Conservation (phyloP, 2,888 invertebrate genomes). For the Ptilodon capucinus region DNA sequence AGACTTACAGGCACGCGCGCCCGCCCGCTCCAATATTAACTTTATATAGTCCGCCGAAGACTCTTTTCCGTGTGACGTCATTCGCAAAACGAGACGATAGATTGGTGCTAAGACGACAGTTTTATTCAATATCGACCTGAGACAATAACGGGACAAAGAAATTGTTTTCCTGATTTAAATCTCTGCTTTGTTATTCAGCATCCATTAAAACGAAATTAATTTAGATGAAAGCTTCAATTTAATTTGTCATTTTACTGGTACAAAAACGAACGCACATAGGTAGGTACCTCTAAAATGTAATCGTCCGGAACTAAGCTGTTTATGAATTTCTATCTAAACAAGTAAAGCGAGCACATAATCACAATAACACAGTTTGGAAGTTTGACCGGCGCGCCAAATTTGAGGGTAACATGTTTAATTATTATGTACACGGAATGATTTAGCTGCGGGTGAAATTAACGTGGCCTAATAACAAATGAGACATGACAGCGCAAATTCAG, state of each 20-base stretch:
- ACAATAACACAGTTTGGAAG: conserved; percentile 53
- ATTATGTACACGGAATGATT: conserved; percentile 61
- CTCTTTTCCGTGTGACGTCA: conserved; percentile 39
- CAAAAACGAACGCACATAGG: conserved; percentile 13
- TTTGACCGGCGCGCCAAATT: conserved; percentile 54
- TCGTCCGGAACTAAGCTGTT: conserved; percentile 25
- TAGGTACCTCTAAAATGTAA: background rate
- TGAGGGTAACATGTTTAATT: conserved; percentile 58
- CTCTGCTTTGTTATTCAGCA: conserved; percentile 40
- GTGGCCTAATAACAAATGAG: conserved; percentile 63
- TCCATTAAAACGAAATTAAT: conserved; percentile 44
- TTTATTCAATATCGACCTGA: conserved; percentile 65
- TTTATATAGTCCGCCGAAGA: conserved; percentile 43
- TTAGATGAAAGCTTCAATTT: conserved; percentile 38
- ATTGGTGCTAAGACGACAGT: conserved; percentile 56
- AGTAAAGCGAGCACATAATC: conserved; percentile 43
- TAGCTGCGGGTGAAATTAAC: conserved; percentile 57
- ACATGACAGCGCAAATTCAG: conserved; percentile 65
- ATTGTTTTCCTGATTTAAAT: conserved; percentile 50
- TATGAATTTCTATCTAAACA: conserved; percentile 36
- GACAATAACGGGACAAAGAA: conserved; percentile 54
- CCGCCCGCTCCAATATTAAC: conserved; percentile 49
- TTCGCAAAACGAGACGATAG: conserved; percentile 46
- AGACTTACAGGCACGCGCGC: conserved; percentile 64
- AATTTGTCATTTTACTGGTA: conserved; percentile 16